Base-by-base conservation (phyloP, 92 coral and sea anemone genomes). In the Parazoanthus swiftii region DNA sequence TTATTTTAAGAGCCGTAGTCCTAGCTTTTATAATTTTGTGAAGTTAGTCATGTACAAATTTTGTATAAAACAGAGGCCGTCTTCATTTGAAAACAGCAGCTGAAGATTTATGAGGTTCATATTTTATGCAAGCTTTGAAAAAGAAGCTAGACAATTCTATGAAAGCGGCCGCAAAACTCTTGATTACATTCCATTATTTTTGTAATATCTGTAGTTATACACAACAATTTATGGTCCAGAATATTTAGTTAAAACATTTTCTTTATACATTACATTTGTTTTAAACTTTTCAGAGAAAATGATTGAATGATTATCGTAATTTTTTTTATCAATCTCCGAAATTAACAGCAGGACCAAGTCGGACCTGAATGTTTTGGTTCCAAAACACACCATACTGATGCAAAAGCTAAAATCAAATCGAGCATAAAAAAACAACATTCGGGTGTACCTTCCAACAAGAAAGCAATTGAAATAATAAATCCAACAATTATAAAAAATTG, bases 61-160 rank as follows among this genome's bases (percentile, higher is more conserved):
- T 38, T 35, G 59, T 54, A 23, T 63, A 82, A 84, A 37, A 59
- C 74, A 59, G 37, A 59, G 51, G 42, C 14, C 74, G 85, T 63
- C 85, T 81, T 63, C 74, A 81, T 56, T 58, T 70, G 67, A 71
- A 84, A 72, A 84, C 87, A 84, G 44, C 87, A 72, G 87, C 87
- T 84, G 87, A 84, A 84, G 33, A 84, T 46, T 29, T 26, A 68
- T n/a, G 66, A 70, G 8, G 66, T 48, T 84, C 87, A 84, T 84
- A 44, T 71, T 84, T 84, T 84, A 70, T 84, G 79, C 79, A 84
- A 48, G 79, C 86, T 84, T 42, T 44, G 21, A 36, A 84, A 84
- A 84, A 29, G 67, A 71, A 84, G 78, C 25, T 26, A 33, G 42
- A 71, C 77, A 48, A 70, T 68, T 79, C 65, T 79, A 67, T 43